Base-by-base conservation (phyloP, 2,888 invertebrate species). In the Tetramorium bicarinatum region DNA sequence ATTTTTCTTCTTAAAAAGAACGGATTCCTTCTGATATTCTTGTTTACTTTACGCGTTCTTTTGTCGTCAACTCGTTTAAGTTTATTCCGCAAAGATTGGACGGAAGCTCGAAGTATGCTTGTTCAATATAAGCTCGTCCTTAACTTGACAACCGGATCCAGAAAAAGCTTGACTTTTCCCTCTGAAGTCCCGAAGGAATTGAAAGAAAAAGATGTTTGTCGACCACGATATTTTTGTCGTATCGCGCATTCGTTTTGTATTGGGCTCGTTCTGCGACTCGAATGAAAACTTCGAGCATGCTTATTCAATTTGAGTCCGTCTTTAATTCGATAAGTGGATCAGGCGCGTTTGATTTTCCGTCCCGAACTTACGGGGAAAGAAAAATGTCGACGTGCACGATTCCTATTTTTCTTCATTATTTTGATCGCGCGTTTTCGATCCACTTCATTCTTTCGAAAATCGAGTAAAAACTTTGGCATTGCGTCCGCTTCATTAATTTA, bases 371-470 rank as follows among this genome's bases (percentile, higher is more conserved):
- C 52, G 71, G 38, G 15, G 59, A 59, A 59, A 79, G 71, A 71
- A 49, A 71, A 59, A 80, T 71, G 79, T 71, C 71, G 59, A 61
- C 59, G 71, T 38, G 59, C 59, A 49, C 79, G 61, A 18, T 59
- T 61, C 47, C 71, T 71, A 80, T 71, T 80, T 80, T 80, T 80
- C 79, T 80, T 80, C 79, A 80, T 80, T 80, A 80, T 80, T 80
- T 80, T 59, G 71, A 47, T 80, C 44, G 71, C 47, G 47, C 79
- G 38, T 49, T 59, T 59, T 80, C 71, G 38, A 80, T 80, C 69
- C 25, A 59, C 47, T 71, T 80, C 59, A 71, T 69, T 80, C 71
- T 59, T 71, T 25, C 6, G 18, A 47, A 71, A 79, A 69, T 79
- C 69, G 79, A 71, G 25, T 25, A 80, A 61, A 38, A 71, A 71